Percentiles rank a stretch among this genome's conserved stretches.
phyloP scores from a whole-genome alignment of 2,888 invertebrate species.

The Geophilus truncorum region DNA sequence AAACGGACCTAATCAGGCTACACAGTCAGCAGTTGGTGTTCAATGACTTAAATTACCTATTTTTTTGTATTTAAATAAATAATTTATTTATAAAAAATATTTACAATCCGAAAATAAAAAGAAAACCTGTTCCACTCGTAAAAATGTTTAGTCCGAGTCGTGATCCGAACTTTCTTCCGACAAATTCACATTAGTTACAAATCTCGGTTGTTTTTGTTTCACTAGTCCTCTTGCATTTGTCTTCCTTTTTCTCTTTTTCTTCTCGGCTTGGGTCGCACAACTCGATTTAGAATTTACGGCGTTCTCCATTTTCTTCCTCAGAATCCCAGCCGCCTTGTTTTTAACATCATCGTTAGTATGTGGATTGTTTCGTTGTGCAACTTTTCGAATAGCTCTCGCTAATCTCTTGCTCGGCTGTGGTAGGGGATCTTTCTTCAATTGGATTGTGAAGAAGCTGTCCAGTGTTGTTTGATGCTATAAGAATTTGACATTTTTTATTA shows the following conservation, averaged over 20 bases:
- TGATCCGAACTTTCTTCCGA: conserved; percentile 11
- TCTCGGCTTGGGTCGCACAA: neutral
- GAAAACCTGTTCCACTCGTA: neutral
- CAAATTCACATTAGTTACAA: neutral
- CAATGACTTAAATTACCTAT: conserved; percentile 28
- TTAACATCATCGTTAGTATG: neutral
- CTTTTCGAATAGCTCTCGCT: neutral
- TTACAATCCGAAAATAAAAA: neutral
- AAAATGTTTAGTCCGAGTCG: too few relatives aligned
- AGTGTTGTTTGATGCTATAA: conserved; percentile 61
- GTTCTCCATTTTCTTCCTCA: too few relatives aligned
- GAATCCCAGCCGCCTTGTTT: neutral
- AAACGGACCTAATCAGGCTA: conserved; percentile 23
- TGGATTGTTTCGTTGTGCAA: neutral
- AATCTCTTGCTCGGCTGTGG: neutral
- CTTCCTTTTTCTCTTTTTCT: neutral
- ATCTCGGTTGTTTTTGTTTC: neutral
- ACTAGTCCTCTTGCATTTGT: neutral
- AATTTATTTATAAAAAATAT: conserved; percentile 8
- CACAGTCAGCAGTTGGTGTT: conserved; percentile 32
- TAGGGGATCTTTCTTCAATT: conserved; percentile 41
- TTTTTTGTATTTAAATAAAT: neutral
- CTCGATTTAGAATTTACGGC: too few relatives aligned
- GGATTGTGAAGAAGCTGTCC: conserved; percentile 66
- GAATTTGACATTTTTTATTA: too few relatives aligned